phyloP scores from a whole-genome alignment of 1,140 invertebrate genomes.

The Eupristina koningsbergeri region DNA sequence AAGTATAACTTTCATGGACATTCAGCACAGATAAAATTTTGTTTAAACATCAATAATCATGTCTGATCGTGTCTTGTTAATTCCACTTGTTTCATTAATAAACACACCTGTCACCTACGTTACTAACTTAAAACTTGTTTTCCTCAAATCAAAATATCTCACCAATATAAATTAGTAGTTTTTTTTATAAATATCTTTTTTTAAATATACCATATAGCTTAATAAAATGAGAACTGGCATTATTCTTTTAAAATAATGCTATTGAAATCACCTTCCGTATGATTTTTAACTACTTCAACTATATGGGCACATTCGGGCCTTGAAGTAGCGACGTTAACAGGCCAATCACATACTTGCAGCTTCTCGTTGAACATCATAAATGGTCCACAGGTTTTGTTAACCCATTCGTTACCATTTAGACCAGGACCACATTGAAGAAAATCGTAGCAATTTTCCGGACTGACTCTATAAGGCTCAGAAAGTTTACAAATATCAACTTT shows the following conservation, averaged over 20 bases:
- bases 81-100: too few species aligned
- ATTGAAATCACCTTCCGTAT: too few species aligned
- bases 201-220: background rate
- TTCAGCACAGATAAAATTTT: too few species aligned
- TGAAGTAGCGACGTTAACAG: slow-evolving; percentile 75
- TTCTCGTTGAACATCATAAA: slow-evolving; percentile 78
- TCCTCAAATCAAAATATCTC: too few species aligned
- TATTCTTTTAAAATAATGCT: background rate
- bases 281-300: background rate
- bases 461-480: slow-evolving; percentile 69
- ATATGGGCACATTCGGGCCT: slow-evolving; percentile 75
- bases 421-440: slow-evolving; percentile 71
- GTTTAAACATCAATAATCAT: too few species aligned
- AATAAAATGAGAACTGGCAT: background rate
- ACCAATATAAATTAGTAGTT: too few species aligned
- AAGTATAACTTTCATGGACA: too few species aligned
- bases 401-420: slow-evolving; percentile 63
- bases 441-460: slow-evolving; percentile 74
- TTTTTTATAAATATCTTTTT: too few species aligned
- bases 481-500: slow-evolving; percentile 62
- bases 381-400: slow-evolving; percentile 76
- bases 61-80: too few species aligned
- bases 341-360: slow-evolving; percentile 77
- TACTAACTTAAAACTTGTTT: too few species aligned
- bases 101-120: too few species aligned